Conservation (phyloP, 2,888 invertebrate genomes). For the Troides oblongomaculatus region DNA sequence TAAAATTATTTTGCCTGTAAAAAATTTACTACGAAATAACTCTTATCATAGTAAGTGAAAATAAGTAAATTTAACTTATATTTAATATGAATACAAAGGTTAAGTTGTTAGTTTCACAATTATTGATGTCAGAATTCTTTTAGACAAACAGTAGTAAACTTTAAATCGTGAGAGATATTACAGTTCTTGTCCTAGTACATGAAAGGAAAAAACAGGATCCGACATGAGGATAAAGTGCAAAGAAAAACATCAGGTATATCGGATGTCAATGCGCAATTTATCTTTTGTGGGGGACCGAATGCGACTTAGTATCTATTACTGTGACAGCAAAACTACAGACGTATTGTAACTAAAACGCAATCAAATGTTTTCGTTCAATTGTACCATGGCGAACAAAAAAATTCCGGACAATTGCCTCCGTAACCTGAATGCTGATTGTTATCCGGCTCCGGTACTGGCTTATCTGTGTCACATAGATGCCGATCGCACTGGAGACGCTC, state of each 20-base stretch:
- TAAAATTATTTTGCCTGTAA: no score
- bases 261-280: slow-evolving; percentile 72
- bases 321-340: slow-evolving; percentile 54
- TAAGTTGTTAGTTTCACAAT: no score
- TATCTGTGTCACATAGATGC: slow-evolving; percentile 67
- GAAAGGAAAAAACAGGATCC: slow-evolving; percentile 40
- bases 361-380: slow-evolving; percentile 64
- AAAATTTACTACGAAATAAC: no score
- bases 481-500: slow-evolving; percentile 66
- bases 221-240: slow-evolving; percentile 19
- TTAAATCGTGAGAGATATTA: slow-evolving; percentile 55
- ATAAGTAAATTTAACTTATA: no score
- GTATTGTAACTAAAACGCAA: slow-evolving; percentile 72
- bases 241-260: slow-evolving; percentile 73
- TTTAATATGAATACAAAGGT: no score
- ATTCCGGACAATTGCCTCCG: slow-evolving; percentile 68
- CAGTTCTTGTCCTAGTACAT: slow-evolving; percentile 50
- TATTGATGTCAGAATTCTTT: background rate
- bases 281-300: slow-evolving; percentile 61
- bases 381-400: slow-evolving; percentile 56
- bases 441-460: slow-evolving; percentile 64
- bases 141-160: slow-evolving; percentile 22
- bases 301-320: slow-evolving; percentile 69
- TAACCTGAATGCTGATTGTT: slow-evolving; percentile 76
- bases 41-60: no score